phyloP scores from a whole-genome alignment of 64 coral and sea anemone genomes.

The Acropora tenuis region DNA sequence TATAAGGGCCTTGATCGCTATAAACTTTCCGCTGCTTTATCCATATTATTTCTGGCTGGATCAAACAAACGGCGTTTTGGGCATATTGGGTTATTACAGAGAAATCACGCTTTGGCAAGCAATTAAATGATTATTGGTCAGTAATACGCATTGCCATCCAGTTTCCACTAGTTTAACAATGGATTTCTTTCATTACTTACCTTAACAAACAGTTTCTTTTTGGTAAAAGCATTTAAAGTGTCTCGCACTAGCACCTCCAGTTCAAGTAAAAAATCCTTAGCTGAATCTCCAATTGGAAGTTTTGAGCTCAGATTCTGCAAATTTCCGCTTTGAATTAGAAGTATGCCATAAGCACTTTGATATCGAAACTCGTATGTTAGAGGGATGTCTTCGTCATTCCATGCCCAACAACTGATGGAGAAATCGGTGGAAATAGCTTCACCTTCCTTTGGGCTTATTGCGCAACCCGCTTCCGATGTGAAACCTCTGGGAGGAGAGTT shows the following conservation, averaged over 20 bases:
- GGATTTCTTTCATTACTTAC: background rate
- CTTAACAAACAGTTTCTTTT: background rate
- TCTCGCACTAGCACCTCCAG: slow-evolving; percentile 9
- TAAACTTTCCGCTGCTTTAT: too few relatives aligned
- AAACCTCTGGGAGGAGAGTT: slow-evolving; percentile 19
- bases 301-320: slow-evolving; percentile 10
- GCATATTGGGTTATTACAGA: too few relatives aligned
- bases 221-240: background rate
- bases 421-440: slow-evolving; percentile 27
- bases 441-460: slow-evolving; percentile 10
- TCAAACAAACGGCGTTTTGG: too few relatives aligned
- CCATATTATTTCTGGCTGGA: too few relatives aligned
- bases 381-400: slow-evolving; percentile 23
- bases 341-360: background rate
- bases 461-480: background rate
- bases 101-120: too few relatives aligned
- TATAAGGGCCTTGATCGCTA: too few relatives aligned
- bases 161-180: background rate
- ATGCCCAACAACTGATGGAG: slow-evolving; percentile 3
- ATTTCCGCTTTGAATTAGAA: slow-evolving; percentile 1
- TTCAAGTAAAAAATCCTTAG: background rate
- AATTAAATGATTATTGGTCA: too few relatives aligned
- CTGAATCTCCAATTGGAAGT: slow-evolving; percentile 24
- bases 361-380: slow-evolving; percentile 24
- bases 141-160: too few relatives aligned